Evolutionary conservation across 2,888 invertebrate species (phyloP), one percentile per base, ranked within the genome.

Genomic region (Rhodophaea formosa): DNA sequence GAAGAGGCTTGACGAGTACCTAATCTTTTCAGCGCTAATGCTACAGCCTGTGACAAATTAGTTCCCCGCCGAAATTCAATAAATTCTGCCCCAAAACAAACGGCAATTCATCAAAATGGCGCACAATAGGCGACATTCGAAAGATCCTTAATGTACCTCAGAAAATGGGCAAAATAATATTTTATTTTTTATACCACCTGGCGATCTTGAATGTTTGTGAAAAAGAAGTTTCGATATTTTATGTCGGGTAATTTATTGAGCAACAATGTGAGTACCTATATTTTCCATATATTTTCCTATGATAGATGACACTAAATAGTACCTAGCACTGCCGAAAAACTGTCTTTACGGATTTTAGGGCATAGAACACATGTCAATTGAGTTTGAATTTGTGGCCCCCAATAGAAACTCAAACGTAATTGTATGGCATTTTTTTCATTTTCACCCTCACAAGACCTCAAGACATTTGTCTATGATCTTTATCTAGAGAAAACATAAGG

Each of bases 91-190:
- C 15, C 58, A 53, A 61, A 60, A 61, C 61, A 65, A 64, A 59
- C 60, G 61, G 63, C 63, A 58, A 69, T 69, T 65, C 62, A 66
- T 69, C 69, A 69, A 59, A 55, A 57, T 42, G 51, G 42, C 53
- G 35, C 62, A 69, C 65, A 69, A 69, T 61, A 57, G 65, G 35
- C 55, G 57, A 52, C 57, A 55, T 47, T 39, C 53, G 52, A 56
- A 52, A 45, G 47, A 53, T 53, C 39, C 56, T 23, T 49, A 42
- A 56, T 56, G 56, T 56, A 49, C 56, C 29, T 56, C 15, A 49
- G 43, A 56, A 23, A 56, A 56, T 56, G 47, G 29, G 10, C 10
- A n/a, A 56, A 47, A 43, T 49, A 29, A 43, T 43, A 56, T 56
- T 43, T 53, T 53, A 49, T 51, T 56, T 49, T 55, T 55, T 30